phyloP scores from a whole-genome alignment of 2,888 invertebrate species.

The Ormyrus nitidulus region DNA sequence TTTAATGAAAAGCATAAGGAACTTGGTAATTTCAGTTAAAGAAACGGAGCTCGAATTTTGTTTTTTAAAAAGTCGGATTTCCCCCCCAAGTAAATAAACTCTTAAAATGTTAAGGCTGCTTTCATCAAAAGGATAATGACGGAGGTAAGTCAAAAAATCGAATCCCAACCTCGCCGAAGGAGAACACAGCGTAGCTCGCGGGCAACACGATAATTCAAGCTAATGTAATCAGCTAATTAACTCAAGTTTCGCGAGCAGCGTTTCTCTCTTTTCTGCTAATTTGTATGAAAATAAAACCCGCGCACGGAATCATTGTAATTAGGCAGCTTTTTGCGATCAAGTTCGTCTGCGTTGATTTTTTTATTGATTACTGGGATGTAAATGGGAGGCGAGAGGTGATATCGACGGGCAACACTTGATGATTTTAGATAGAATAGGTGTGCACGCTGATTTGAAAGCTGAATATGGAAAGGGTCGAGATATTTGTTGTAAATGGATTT shows the following conservation, averaged over 20 bases:
- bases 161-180: conserved; percentile 3
- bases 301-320: conserved; percentile 49
- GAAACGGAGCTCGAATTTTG: too few species aligned
- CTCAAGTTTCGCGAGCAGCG: conserved; percentile 12
- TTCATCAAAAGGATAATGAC: too few species aligned
- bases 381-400: neutral
- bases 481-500: too few species aligned
- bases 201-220: conserved; percentile 42
- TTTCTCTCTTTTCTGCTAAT: conserved; percentile 30
- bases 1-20: too few species aligned
- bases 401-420: too few species aligned
- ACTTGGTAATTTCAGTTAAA: too few species aligned
- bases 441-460: too few species aligned
- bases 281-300: conserved; percentile 52
- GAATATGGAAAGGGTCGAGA: too few species aligned
- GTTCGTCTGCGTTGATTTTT: neutral
- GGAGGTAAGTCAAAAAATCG: neutral
- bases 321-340: neutral
- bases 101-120: too few species aligned
- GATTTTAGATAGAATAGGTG: too few species aligned
- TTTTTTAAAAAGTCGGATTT: too few species aligned
- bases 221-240: conserved; percentile 56
- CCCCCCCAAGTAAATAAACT: too few species aligned
- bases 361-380: neutral
- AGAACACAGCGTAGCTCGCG: neutral